Evolutionary conservation across 2,113 vertebrate genomes (phyloP).

Genomic region (Casuarius casuarius): DNA sequence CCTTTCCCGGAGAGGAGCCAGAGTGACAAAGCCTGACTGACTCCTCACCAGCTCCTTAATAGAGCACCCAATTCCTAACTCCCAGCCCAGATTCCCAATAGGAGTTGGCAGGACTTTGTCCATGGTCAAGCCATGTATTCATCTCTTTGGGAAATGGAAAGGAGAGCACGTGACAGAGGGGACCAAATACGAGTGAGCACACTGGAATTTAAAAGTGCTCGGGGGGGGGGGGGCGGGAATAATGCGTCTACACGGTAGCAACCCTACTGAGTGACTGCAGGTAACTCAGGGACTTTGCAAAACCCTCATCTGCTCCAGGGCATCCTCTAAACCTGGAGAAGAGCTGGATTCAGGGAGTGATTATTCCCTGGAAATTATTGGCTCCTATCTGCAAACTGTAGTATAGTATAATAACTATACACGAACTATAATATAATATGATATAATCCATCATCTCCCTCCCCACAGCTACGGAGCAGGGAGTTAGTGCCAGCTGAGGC

Average conservation of each 20-base stretch:
- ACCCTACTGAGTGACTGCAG: not conserved
- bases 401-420: not conserved
- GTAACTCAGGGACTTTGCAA: not conserved
- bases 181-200: not conserved
- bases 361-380: conserved; percentile 5
- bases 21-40: conserved; percentile 15
- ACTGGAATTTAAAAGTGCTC: not conserved
- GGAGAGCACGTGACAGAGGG: not conserved
- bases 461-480: not conserved
- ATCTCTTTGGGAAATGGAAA: not conserved
- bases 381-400: not conserved
- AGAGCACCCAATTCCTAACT: not conserved
- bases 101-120: not conserved
- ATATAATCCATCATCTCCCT: not conserved
- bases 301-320: not conserved
- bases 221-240: not conserved
- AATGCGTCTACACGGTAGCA: not conserved
- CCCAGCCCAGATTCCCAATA: not conserved
- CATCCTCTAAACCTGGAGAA: conserved; percentile 2
- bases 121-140: not conserved
- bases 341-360: not conserved
- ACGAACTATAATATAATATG: not conserved
- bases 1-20: conserved; percentile 16
- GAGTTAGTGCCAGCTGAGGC: not conserved
- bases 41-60: not conserved